These are phyloP conservation scores for Halyomorpha halys DNA, from an alignment of 1,140 invertebrate genomes.

Conservation along the genomic window DNA sequence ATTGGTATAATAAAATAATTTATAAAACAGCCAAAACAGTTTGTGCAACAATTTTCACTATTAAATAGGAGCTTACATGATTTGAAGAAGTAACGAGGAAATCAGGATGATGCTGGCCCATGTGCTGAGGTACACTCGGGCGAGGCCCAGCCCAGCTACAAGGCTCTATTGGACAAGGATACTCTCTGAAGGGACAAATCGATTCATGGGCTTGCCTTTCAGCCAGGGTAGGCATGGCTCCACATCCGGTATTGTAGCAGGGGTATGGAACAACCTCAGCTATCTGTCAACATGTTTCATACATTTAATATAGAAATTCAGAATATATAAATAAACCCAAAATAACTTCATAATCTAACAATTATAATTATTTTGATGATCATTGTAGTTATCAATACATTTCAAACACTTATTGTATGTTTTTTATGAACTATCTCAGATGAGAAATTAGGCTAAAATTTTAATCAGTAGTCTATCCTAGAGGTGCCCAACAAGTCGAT, in stretches of 20 bases:
- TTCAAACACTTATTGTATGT: no score
- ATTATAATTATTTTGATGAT: no score
- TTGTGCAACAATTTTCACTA: no score
- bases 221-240: slow-evolving; percentile 20
- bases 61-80: background rate
- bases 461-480: no score
- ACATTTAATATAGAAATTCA: background rate
- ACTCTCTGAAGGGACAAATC: slow-evolving; percentile 28
- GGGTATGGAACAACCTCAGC: slow-evolving; percentile 9
- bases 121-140: slow-evolving; percentile 25
- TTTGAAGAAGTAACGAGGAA: background rate
- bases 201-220: slow-evolving; percentile 29
- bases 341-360: slow-evolving; percentile 25
- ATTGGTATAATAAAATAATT: no score
- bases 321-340: background rate
- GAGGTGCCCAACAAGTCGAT: no score
- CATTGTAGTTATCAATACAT: no score
- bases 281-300: background rate
- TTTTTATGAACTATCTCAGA: no score
- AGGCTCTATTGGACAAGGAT: slow-evolving; percentile 27
- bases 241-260: slow-evolving; percentile 24
- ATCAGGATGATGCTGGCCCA: slow-evolving; percentile 24
- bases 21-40: no score
- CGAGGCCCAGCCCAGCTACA: slow-evolving; percentile 30
- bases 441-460: no score